Percentiles rank a stretch among this genome's conserved stretches.
Conservation (phyloP, 2,797 vertebrate species). For the Chelon labrosus region DNA sequence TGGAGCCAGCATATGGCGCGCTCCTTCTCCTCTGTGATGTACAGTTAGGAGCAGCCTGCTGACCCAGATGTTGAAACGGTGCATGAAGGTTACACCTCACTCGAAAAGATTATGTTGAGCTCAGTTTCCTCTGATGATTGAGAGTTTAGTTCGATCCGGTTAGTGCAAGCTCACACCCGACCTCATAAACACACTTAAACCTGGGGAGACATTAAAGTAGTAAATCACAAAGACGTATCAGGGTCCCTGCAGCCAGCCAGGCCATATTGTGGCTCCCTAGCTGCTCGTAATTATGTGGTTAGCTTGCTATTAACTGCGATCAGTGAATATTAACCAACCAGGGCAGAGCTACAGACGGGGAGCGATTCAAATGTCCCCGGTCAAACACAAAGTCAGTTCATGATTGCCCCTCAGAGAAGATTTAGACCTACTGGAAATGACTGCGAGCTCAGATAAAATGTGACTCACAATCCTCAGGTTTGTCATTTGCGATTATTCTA, state of each 20-base stretch:
- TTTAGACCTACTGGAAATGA: conserved; percentile 15
- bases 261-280: conserved; percentile 29
- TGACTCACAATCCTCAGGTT: conserved; percentile 20
- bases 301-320: conserved; percentile 50
- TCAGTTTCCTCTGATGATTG: too few species aligned
- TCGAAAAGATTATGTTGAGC: too few species aligned
- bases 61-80: conserved; percentile 30
- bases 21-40: conserved; percentile 28
- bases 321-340: conserved; percentile 37
- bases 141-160: too few species aligned
- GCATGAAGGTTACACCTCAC: too few species aligned
- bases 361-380: conserved; percentile 19
- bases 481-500: conserved; percentile 12
- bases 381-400: conserved; percentile 31
- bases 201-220: conserved; percentile 18
- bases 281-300: conserved; percentile 64
- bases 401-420: not conserved
- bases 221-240: conserved; percentile 44
- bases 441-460: conserved; percentile 29
- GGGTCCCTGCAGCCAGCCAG: conserved; percentile 19
- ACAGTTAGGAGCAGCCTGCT: conserved; percentile 8
- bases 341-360: conserved; percentile 30
- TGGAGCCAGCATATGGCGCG: conserved; percentile 42
- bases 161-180: not conserved
- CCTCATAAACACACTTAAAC: conserved; percentile 25